A percentile compares a stretch with the other conserved stretches of the same genome.
Conservation (phyloP, 2,113 vertebrate genomes). For the Chroicocephalus ridibundus region DNA sequence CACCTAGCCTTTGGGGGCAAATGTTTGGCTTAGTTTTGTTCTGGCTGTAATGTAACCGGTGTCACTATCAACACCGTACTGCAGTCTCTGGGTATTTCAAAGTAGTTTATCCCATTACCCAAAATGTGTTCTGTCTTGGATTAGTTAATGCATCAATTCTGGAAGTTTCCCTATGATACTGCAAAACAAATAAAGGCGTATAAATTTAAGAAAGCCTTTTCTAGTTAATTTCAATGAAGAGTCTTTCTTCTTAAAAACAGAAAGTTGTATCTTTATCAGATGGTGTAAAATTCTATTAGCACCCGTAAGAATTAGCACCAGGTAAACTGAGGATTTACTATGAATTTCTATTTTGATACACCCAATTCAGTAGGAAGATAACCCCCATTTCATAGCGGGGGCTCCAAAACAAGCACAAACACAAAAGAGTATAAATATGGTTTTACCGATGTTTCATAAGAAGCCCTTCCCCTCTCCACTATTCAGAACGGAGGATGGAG, state of each 20-base stretch:
- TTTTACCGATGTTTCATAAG: not conserved
- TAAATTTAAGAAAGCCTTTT: not conserved
- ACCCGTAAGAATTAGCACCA: not conserved
- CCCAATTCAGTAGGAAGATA: not conserved
- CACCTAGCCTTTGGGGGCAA: not conserved
- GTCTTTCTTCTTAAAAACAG: not conserved
- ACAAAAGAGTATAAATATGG: no score
- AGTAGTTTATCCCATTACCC: not conserved
- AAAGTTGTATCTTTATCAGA: not conserved
- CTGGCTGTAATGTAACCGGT: not conserved
- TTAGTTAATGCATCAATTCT: not conserved
- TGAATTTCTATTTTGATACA: not conserved
- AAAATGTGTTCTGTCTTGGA: not conserved
- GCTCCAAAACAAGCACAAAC: not conserved
- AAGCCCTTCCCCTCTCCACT: not conserved
- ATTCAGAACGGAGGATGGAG: not conserved
- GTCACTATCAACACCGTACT: not conserved
- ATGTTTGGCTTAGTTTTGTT: not conserved
- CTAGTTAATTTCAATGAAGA: not conserved
- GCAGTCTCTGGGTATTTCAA: not conserved
- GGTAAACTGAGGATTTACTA: not conserved
- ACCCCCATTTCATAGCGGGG: not conserved
- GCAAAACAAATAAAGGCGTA: not conserved
- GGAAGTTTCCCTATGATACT: fast-evolving
- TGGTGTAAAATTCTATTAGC: not conserved